A percentile compares a stretch with the other conserved stretches of the same genome.
These are phyloP conservation scores for Caenorhabditis japonica DNA, from an alignment of 2,888 invertebrate genomes.

Conservation along the genomic window DNA sequence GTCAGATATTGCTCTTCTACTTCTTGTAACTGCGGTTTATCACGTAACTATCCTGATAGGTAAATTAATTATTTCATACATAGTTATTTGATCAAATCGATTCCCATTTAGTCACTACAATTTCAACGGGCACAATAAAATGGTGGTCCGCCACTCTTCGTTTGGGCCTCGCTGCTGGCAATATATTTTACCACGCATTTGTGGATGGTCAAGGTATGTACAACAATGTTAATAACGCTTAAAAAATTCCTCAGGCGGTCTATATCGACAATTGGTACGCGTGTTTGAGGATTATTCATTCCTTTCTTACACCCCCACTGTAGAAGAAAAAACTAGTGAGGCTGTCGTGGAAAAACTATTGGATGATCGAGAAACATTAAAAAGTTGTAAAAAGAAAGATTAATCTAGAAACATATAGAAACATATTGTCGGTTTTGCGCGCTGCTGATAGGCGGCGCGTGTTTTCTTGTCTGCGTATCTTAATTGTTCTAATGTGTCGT, in stretches of 20 bases:
- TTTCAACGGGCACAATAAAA: slow-evolving; percentile 13
- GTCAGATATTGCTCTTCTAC: slow-evolving; percentile 51
- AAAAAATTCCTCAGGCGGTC: slow-evolving; percentile 31
- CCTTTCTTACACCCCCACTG: slow-evolving; percentile 19
- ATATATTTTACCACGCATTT: slow-evolving; percentile 52
- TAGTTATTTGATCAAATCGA: no score
- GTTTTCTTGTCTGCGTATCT: no score
- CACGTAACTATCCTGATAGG: slow-evolving; percentile 46
- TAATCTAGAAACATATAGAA: no score
- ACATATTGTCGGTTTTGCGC: no score
- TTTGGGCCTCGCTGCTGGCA: slow-evolving; percentile 33
- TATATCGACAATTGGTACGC: slow-evolving; percentile 48
- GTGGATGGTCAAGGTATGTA: slow-evolving; percentile 58
- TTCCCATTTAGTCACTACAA: slow-evolving; percentile 35
- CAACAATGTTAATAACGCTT: background rate
- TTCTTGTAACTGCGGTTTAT: slow-evolving; percentile 47
- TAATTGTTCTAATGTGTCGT: no score
- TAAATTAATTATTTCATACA: slow-evolving; percentile 6
- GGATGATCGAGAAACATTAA: slow-evolving; percentile 2
- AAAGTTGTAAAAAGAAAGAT: slow-evolving; percentile 14
- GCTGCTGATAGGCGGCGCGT: no score
- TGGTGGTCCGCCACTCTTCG: slow-evolving; percentile 13
- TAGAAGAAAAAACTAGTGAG: slow-evolving; percentile 29
- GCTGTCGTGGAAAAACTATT: slow-evolving; percentile 19
- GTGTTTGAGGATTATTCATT: slow-evolving; percentile 44